Evolutionary conservation across 2,888 invertebrate species (phyloP), one percentile per base, ranked within the genome.

Genomic region (Orchestes rusci): DNA sequence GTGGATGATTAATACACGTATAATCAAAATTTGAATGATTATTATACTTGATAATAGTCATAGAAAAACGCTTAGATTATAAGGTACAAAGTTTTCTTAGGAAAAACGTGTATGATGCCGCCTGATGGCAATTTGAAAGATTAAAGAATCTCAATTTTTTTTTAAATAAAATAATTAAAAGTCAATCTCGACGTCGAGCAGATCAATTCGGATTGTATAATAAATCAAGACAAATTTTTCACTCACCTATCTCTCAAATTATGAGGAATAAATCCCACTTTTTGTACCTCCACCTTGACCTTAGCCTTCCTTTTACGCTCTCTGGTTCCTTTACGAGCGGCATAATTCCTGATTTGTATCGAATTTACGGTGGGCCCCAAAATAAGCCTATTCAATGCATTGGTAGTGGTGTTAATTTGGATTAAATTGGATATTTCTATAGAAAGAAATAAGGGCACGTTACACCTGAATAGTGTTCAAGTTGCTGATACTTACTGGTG

Each of bases 271-370:
- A 83, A 84, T 32, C 79, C 84, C 40, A 82, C 72, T 73, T 88
- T 88, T 51, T 82, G 76, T 7, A 82, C 75, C 64, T 82, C 84
- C 20, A 78, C 75, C 68, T 85, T 85, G 18, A 84, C 81, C 70
- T 85, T 87, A 8, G 60, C 80, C 42, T 84, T 84, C 38, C 76
- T 76, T 19, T 80, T 80, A 56, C 79, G 82, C 37, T 84, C 86
- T 52, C 89, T 76, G 2, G 88, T 89, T 38, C 89, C 87, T 67
- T 84, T 89, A 50, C 90, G 76, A 1, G 89, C 89, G 3, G 88
- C 87, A 70, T 82, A 84, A 53, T 72, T 55, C 35, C 69, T 55
- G 8, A 58, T 40, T 51, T 42, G 45, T n/a, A 49, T 17, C 18
- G 19, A 20, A 32, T 43, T 34, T 4, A 35, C 16, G 15, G 5